Evolutionary conservation across 2,797 vertebrate genomes (phyloP), one percentile per base, ranked within the genome.

Genomic region (Melanotaenia parkinsoni): DNA sequence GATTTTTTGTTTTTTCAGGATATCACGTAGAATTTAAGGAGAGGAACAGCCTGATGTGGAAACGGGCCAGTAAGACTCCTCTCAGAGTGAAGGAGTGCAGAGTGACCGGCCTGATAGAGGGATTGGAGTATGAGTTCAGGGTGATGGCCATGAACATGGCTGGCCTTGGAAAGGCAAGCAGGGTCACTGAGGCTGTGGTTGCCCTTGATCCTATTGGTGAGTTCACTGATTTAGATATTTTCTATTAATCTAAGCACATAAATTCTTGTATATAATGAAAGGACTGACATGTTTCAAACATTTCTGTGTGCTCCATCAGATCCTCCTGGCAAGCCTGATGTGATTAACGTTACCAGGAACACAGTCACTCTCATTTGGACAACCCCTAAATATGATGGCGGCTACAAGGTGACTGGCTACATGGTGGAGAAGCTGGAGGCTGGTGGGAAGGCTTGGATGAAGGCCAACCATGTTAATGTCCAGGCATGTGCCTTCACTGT

Each of bases 181-280:
- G 89, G 78, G 94, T 91, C 32, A 98, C 97, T 60, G 97, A 98
- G 79, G 95, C 96, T 56, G 89, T 96, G 45, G 95, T 98, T 11
- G 97, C 98, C 7, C 95, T 99, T 77, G 98, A 99, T 95, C 98
- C 98, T 75, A 97, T 99, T 81, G 98, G 98, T 99, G 91, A 95
- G 95, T 93, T 74, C 0, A 33, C 12, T 14, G 3, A 14, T 51
- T 35, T 47, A 43, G 6, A 45, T 45, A 10, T 45, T 45, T 28
- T 59, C 14, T 16, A 3, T 1, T 22, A 20, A 22, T 38, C 1
- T 47, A 4, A 58, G 43, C n/a, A 38, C 4, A 24, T 13, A 32
- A 35, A 58, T 22, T 51, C 10, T 11, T 50, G 20, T 4, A 50
- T 22, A 22, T 22, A 51, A 22, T 22, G 45, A 50, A 50, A 50